A percentile compares a stretch with the other conserved stretches of the same genome.
phyloP scores from a whole-genome alignment of 2,797 vertebrate species.

The Tokudaia tokunoshimensis region DNA sequence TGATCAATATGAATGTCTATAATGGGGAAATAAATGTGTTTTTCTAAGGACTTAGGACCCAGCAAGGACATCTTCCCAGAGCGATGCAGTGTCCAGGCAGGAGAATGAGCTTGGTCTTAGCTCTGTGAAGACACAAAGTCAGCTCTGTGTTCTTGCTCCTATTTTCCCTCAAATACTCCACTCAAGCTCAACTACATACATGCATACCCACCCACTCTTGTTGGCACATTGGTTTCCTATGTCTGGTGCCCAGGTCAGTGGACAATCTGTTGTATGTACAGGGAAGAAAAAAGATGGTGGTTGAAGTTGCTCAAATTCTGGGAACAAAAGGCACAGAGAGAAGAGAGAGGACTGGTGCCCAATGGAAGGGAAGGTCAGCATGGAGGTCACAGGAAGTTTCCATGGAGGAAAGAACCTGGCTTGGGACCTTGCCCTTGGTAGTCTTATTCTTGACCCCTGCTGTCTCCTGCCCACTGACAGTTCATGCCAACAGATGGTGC shows the following conservation, averaged over 20 bases:
- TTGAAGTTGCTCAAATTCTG: neutral
- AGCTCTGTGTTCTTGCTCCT: neutral
- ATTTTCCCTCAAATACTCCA: neutral
- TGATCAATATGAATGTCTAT: neutral
- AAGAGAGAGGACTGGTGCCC: neutral
- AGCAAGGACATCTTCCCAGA: neutral
- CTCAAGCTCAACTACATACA: neutral
- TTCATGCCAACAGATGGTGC: no score
- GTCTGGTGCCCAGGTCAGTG: no score
- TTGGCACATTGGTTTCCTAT: neutral
- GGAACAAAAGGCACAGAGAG: neutral
- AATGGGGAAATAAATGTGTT: neutral
- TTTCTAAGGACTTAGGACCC: neutral
- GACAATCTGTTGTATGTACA: neutral
- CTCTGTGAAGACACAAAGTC: neutral
- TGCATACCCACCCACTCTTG: no score
- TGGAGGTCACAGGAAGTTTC: neutral
- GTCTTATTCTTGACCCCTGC: neutral
- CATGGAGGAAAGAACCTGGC: no score
- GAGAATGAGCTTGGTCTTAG: neutral
- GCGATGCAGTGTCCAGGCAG: fast-evolving
- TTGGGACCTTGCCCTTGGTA: no score
- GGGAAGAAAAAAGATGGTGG: neutral
- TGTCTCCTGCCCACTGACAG: neutral
- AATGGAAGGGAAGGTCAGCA: neutral